Evolutionary conservation across 2,113 vertebrate genomes (phyloP).

Genomic region (Falco punctatus): DNA sequence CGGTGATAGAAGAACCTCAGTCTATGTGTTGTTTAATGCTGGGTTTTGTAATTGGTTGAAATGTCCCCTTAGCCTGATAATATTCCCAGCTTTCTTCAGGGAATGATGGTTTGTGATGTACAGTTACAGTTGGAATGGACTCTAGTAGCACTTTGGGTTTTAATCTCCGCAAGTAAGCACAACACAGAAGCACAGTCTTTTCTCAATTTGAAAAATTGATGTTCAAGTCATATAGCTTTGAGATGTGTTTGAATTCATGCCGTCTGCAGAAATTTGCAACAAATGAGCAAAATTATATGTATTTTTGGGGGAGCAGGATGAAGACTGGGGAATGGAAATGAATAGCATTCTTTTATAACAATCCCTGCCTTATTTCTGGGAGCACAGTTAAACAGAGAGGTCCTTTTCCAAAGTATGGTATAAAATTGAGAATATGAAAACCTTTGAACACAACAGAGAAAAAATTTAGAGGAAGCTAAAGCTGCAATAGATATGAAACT

Average conservation of each 20-base stretch:
- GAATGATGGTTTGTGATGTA: fast-evolving
- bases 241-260: background rate
- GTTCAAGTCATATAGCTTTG: background rate
- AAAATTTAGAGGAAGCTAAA: background rate
- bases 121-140: background rate
- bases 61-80: background rate
- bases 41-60: background rate
- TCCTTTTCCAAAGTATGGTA: background rate
- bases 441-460: background rate
- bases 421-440: background rate
- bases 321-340: background rate
- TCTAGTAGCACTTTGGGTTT: background rate
- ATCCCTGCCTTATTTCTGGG: background rate
- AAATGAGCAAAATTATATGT: background rate
- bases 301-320: background rate
- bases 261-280: background rate
- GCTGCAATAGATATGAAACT: background rate
- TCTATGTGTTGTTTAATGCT: fast-evolving
- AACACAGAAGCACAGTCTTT: background rate
- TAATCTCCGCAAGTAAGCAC: background rate
- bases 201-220: background rate
- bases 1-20: fast-evolving
- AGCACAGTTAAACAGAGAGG: background rate
- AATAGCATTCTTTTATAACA: background rate
- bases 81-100: background rate